Evolutionary conservation across 2,797 vertebrate species (phyloP), one percentile per base, ranked within the genome.

Genomic region (Nothura maculosa): DNA sequence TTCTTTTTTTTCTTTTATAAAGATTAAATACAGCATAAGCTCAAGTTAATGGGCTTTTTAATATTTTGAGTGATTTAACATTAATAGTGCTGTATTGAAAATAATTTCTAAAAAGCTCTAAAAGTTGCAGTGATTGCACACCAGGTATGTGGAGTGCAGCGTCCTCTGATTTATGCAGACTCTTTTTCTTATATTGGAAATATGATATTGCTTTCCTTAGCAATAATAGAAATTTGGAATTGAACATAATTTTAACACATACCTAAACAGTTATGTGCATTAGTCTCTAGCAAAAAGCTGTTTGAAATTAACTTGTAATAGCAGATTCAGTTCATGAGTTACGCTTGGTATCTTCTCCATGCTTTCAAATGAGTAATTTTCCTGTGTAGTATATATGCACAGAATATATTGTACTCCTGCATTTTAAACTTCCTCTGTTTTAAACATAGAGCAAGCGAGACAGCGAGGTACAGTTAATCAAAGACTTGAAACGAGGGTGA

Each of bases 311-410:
- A 11, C 67, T 27, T 74, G 0, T 47, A 25, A 70, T 30, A 87
- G 8, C 2, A 0, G 74, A 60, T 27, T 20, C 1, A 45, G 13
- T 40, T 74, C 2, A 2, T 48, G 12, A 27, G 5, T 70, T 70
- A 22, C 66, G 30, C 66, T 57, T 75, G 64, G 76, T 2, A 1
- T 70, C 54, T n/a, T 1, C 1, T 20, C 17, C 8, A 30, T 3
- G 1, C 10, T 92, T 22, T 36, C 22, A 12, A 57, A 43, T 3
- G 54, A 34, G 6, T 6, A 38, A 0, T 48, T 58, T 61, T 76
- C n/a, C 27, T 48, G 28, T 60, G 0, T 2, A 7, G 24, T 36
- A 28, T 50, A 0, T 32, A 2, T 13, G 48, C 15, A 22, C 24
- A 30, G 38, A 14, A 47, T 3, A 2, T 11, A 17, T 50, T 9